Evolutionary conservation across 2,797 vertebrate genomes (phyloP), one percentile per base, ranked within the genome.

Genomic region (Phoebastria nigripes): DNA sequence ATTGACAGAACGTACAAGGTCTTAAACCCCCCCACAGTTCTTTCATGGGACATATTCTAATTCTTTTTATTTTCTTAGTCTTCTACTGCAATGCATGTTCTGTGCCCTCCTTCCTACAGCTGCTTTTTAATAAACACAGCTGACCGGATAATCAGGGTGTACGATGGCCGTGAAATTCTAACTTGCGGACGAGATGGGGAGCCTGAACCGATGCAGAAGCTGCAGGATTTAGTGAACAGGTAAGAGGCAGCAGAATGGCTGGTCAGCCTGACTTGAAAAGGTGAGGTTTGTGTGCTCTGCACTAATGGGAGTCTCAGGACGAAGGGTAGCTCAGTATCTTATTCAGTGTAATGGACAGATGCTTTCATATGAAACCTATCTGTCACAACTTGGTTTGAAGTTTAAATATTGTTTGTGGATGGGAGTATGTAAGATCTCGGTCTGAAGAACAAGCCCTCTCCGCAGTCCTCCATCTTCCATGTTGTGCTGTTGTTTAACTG

Each of bases 41-140:
- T 6, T 11, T 14, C 15, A 1, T 1, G 21, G 71, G 71, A 9
- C 5, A 2, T 33, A 20, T 8, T 46, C 31, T 51, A 52, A 10
- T 59, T 31, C 9, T 46, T 61, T n/a, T 22, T 37, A 9, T 41
- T 62, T 55, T 46, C 20, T 52, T 21, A 15, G 28, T 39, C 28
- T 44, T 15, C 18, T 15, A 8, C 24, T 2, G 31, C 41, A 46
- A 10, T 31, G 8, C 12, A 2, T 70, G 28, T 11, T 69, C 6
- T 52, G 42, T 87, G 74, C 56, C 65, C 24, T 79, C 37, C 35
- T 39, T 77, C 62, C 70, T 78, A 6, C 96, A 99, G 99, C 96
- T 99, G 99, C 97, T 99, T 99, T 96, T 98, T 99, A 81, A 99
- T 99, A 97, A 99, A 99, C 98, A 99, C 99, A 21, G 99, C 99